Percentiles rank a stretch among this genome's conserved stretches.
Conservation (phyloP, 2,888 invertebrate genomes). For the Tenthredo scrophulariae region DNA sequence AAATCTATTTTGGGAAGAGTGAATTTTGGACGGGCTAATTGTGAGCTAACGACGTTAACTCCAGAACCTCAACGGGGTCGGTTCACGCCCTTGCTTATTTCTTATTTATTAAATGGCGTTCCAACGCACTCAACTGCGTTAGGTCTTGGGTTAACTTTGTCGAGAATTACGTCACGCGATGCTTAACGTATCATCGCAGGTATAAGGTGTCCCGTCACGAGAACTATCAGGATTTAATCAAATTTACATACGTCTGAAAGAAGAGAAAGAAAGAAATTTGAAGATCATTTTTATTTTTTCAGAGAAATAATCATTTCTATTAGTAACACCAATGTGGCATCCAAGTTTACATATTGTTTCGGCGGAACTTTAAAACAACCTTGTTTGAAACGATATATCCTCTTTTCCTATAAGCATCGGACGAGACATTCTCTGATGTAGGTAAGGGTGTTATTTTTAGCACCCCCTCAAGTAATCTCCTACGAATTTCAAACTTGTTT, state of each 20-base stretch:
- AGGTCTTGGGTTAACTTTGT: neutral
- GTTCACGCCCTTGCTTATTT: neutral
- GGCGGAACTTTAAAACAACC: conserved; percentile 7
- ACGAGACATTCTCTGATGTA: conserved; percentile 29
- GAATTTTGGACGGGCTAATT: conserved; percentile 9
- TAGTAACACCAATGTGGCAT: neutral
- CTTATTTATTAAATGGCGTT: neutral
- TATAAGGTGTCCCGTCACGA: neutral
- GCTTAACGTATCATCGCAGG: neutral
- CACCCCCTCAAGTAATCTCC: conserved; percentile 40
- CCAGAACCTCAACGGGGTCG: neutral
- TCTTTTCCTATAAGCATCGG: neutral
- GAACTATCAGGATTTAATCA: neutral
- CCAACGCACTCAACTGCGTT: neutral
- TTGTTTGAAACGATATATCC: neutral
- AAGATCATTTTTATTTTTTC: neutral
- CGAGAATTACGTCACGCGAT: neutral
- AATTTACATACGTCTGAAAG: neutral
- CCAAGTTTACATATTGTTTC: neutral
- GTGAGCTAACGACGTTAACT: conserved; percentile 26
- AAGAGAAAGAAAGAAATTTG: neutral
- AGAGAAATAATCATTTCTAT: neutral
- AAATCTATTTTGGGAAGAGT: conserved; percentile 26
- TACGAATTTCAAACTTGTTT: conserved; percentile 50
- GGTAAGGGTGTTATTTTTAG: conserved; percentile 42